Base-by-base conservation (phyloP, 2,888 invertebrate species). In the Oligia latruncula region DNA sequence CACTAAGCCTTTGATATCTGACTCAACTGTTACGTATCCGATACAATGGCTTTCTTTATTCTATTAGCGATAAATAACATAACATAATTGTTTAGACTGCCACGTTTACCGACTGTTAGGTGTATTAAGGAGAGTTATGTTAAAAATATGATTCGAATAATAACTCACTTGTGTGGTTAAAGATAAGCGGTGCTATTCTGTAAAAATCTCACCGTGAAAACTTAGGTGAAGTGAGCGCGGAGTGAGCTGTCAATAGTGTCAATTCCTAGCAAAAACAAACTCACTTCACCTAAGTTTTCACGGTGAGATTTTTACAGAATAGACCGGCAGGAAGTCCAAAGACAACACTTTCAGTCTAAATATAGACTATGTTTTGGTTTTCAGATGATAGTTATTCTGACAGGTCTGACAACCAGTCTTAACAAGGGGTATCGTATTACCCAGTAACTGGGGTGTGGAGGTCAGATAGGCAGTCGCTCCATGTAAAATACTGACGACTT, bases 31-130 rank as follows among this genome's bases (percentile, higher is more conserved):
- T 81, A 81, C 68, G 74, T 72, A 43, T 52, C 15, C 49, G 0
- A 65, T 78, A 89, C 77, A 87, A 88, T 84, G 75, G 49, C 77
- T 85, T 87, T 87, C 89, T 87, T 87, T 80, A 88, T 85, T 64
- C 35, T 77, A 64, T 74, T 71, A 58, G 8, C 81, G 43, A 71
- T 77, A 74, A 64, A 80, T 85, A 80, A 66, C 23, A 85, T 81
- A 74, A 6, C 55, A 55, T 40, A 66, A 49, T 77, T 66, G 81
- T 80, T 75, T 80, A 74, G 64, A 72, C 62, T 52, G 15, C 66
- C 35, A 62, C 5, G 66, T 29, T 64, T 55, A 65, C 35, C 20
- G 62, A 29, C 43, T 55, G 55, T 43, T 66, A 62, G 23, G 40
- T 15, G 40, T 9, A 71, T 4, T 35, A 40, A 62, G 5, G 65